Conservation (phyloP, 2,113 vertebrate species). For the human region GRCh38 chr16:80299501-80300000, state of each 20-base stretch:
- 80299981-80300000: neutral
- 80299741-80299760: slow-evolving; percentile 71
- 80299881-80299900: neutral
- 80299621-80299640: slow-evolving; percentile 80
- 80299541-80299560: slow-evolving; percentile 15
- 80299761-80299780: slow-evolving; percentile 8
- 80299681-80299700: slow-evolving; percentile 73
- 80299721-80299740: slow-evolving; percentile 73
- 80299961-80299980: neutral
- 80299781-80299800: slow-evolving; percentile 20
- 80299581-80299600: slow-evolving; percentile 67
- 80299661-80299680: slow-evolving; percentile 84
- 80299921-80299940: too few relatives aligned
- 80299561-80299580: slow-evolving; percentile 47
- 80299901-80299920: neutral
- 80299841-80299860: neutral
- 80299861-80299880: neutral
- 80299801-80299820: neutral
- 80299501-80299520: neutral
- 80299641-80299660: slow-evolving; percentile 83
- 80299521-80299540: neutral
- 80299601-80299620: slow-evolving; percentile 78
- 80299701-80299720: slow-evolving; percentile 74
- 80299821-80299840: neutral
- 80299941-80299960: neutral